phyloP scores from a whole-genome alignment of 53 echinoderm and acorn worm species.

The Astropecten irregularis region DNA sequence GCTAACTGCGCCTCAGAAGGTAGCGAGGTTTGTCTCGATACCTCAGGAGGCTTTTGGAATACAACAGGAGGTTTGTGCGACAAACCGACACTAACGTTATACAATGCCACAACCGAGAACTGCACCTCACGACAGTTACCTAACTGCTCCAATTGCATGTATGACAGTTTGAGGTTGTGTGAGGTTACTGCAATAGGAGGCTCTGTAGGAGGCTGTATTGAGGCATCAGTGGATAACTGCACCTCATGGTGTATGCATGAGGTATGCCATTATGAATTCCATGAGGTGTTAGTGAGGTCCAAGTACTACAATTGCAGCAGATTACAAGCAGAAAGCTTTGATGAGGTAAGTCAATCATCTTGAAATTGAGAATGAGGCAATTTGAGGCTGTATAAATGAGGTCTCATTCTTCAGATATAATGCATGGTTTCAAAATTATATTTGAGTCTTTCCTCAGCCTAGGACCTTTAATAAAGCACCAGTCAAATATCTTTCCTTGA shows the following conservation, averaged over 20 bases:
- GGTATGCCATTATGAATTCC: slow-evolving; percentile 24
- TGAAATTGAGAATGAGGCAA: background rate
- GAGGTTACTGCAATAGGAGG: background rate
- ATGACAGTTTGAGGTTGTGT: slow-evolving; percentile 12
- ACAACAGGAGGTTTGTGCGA: background rate
- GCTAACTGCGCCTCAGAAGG: background rate
- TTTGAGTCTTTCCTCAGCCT: too few relatives aligned
- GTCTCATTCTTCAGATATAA: too few relatives aligned
- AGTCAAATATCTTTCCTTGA: too few relatives aligned
- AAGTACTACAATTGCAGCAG: slow-evolving; percentile 35
- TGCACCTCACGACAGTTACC: slow-evolving; percentile 16
- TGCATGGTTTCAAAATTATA: too few relatives aligned
- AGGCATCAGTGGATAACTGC: slow-evolving; percentile 15
- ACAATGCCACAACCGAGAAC: slow-evolving; percentile 36
- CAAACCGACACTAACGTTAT: background rate
- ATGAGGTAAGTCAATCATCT: slow-evolving; percentile 45
- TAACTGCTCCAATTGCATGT: slow-evolving; percentile 56
- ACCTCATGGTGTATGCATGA: background rate
- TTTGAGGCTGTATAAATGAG: background rate
- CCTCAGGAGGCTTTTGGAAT: background rate
- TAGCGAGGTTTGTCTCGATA: slow-evolving; percentile 41
- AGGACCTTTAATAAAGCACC: too few relatives aligned
- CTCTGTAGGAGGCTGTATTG: background rate
- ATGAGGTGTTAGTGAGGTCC: background rate
- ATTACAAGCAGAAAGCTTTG: slow-evolving; percentile 14